Evolutionary conservation across 2,113 vertebrate genomes (phyloP), one percentile per base, ranked within the genome.

Genomic region (Penelope pileata): DNA sequence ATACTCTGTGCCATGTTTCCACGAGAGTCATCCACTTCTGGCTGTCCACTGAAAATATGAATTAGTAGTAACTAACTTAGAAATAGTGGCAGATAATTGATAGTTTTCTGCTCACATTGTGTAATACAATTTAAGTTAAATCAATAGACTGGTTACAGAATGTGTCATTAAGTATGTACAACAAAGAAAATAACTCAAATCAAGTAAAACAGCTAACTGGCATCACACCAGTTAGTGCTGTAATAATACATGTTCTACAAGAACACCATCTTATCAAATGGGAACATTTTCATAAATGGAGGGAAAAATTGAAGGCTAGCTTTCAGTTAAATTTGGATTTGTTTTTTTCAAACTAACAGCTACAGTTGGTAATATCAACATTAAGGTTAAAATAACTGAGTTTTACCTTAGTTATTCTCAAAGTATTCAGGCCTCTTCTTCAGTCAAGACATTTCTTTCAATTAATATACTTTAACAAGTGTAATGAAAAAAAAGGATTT

Each of bases 141-240:
- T 50, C 27, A 58, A 59, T 36, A 85, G 83, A 74, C 13, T 9
- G 7, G 1, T 85, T 93, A 48, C 56, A 75, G 48, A 66, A 54
- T 48, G 17, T 22, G 7, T 60, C 16, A 58, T 0, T 0, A 43
- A 75, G 63, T 47, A 56, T 2, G 1, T 45, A 30, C 6, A 69
- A 26, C 3, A 27, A 14, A n/a, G 43, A 8, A 56, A 68, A 45
- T 38, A 43, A 26, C 14, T 32, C 45, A 40, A 68, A 56, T 16
- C 48, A 21, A 73, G 8, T 10, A 42, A 48, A 93, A 30, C 3
- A 17, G 1, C 29, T 85, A 27, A 73, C 14, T 30, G 15, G 29
- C 13, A 34, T 47, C 22, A 7, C 6, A 34, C 5, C 50, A 16
- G 2, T 58, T 43, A 58, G 6, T 15, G 47, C 16, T 90, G 29